These are phyloP conservation scores for Entelurus aequoreus DNA, from an alignment of 2,113 vertebrate genomes.

Conservation along the genomic window DNA sequence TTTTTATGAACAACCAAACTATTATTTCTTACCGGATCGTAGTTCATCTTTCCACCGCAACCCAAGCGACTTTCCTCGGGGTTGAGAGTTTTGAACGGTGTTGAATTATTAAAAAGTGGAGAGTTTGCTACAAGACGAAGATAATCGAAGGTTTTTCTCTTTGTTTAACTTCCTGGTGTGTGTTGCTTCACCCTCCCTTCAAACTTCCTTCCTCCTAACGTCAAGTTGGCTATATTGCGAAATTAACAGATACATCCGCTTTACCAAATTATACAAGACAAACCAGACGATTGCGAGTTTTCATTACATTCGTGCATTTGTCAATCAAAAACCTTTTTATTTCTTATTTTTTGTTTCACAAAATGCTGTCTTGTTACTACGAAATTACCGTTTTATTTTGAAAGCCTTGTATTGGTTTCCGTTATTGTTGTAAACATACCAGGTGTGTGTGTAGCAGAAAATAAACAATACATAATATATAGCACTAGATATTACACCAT, in stretches of 20 bases:
- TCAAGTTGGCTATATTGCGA: constrained; percentile 1
- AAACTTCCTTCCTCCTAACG: constrained; percentile 39
- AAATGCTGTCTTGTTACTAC: too few relatives aligned
- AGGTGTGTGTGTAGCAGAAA: neutral
- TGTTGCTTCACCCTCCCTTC: constrained; percentile 14
- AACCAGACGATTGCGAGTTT: too few relatives aligned
- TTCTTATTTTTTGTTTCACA: too few relatives aligned
- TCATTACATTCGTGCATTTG: too few relatives aligned
- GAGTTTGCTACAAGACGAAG: constrained; percentile 2
- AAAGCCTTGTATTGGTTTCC: neutral
- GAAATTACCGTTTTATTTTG: constrained; percentile 29
- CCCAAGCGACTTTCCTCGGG: neutral
- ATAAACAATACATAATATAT: too few relatives aligned
- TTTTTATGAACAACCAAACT: neutral
- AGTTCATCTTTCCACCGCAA: constrained; percentile 44
- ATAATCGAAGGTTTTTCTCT: constrained; percentile 18
- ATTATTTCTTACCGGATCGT: constrained; percentile 55
- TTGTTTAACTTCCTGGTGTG: constrained; percentile 64
- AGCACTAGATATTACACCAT: too few relatives aligned
- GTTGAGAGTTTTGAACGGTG: neutral
- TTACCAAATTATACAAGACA: neutral
- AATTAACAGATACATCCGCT: neutral
- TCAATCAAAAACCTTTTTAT: too few relatives aligned
- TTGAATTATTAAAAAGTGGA: neutral
- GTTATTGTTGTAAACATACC: neutral